phyloP scores from a whole-genome alignment of 2,797 vertebrate species.

The Ciconia nigra region DNA sequence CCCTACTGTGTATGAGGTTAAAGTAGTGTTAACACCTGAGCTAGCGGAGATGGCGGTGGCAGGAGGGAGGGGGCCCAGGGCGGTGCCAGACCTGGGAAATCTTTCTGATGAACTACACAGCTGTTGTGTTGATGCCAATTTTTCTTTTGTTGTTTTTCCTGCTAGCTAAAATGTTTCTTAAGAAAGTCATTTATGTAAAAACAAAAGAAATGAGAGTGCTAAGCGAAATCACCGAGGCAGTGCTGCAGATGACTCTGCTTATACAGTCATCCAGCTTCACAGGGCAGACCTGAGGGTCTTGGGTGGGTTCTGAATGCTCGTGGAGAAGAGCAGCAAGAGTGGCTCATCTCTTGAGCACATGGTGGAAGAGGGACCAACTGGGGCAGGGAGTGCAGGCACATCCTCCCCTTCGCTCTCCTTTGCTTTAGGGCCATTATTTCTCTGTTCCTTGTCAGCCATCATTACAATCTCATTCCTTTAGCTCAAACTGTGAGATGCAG shows the following conservation, averaged over 20 bases:
- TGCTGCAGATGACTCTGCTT: neutral
- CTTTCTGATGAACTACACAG: neutral
- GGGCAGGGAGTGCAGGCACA: neutral
- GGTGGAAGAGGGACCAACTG: neutral
- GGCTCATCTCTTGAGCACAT: neutral
- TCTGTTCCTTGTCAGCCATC: neutral
- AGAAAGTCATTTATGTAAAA: neutral
- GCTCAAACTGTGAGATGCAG: neutral
- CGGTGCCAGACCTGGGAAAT: neutral
- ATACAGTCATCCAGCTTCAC: neutral
- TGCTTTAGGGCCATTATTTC: neutral
- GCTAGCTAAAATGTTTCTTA: neutral
- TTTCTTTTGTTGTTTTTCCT: neutral
- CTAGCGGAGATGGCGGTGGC: rapidly evolving
- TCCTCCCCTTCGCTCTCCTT: neutral
- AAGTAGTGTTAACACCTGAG: neutral
- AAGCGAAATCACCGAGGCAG: neutral
- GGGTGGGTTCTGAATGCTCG: neutral
- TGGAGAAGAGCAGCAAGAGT: neutral
- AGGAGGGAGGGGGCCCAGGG: neutral
- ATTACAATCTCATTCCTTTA: neutral
- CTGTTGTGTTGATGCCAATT: neutral
- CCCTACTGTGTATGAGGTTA: neutral
- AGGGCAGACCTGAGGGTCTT: neutral
- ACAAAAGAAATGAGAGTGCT: neutral